Percentiles rank a stretch among this genome's conserved stretches.
Conservation (phyloP, 2,797 vertebrate species). For the Sebastes vulpes region DNA sequence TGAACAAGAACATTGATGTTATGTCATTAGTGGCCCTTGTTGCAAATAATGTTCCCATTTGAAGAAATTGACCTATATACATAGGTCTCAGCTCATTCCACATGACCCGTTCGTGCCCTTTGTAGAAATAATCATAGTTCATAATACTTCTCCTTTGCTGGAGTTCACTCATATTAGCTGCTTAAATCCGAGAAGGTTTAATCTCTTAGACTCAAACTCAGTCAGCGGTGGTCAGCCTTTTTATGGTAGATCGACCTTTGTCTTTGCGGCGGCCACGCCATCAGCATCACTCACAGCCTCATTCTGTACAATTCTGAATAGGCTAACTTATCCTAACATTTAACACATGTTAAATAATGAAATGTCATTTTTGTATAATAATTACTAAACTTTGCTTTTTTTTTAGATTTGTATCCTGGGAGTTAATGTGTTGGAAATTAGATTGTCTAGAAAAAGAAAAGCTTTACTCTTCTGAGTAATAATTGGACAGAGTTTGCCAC, state of each 20-base stretch:
- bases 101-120: not conserved
- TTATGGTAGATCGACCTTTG: not conserved
- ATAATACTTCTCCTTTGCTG: not conserved
- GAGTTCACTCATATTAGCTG: not conserved
- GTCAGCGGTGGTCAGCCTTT: not conserved
- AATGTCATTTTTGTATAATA: not conserved
- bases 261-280: no score
- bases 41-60: not conserved
- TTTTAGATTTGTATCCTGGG: not conserved
- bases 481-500: not conserved
- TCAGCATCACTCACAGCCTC: not conserved
- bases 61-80: not conserved
- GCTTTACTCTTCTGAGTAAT: not conserved
- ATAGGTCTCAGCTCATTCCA: not conserved
- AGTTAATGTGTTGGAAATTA: not conserved
- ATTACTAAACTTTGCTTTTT: not conserved
- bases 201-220: not conserved
- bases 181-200: not conserved
- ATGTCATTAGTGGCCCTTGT: not conserved
- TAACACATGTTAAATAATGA: not conserved
- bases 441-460: not conserved
- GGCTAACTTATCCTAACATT: accelerated
- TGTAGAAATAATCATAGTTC: not conserved
- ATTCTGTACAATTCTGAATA: not conserved
- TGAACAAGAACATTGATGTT: not conserved